Percentiles rank a stretch among this genome's conserved stretches.
phyloP scores from a whole-genome alignment of 2,113 vertebrate genomes.

The Balaenoptera acutorostrata region DNA sequence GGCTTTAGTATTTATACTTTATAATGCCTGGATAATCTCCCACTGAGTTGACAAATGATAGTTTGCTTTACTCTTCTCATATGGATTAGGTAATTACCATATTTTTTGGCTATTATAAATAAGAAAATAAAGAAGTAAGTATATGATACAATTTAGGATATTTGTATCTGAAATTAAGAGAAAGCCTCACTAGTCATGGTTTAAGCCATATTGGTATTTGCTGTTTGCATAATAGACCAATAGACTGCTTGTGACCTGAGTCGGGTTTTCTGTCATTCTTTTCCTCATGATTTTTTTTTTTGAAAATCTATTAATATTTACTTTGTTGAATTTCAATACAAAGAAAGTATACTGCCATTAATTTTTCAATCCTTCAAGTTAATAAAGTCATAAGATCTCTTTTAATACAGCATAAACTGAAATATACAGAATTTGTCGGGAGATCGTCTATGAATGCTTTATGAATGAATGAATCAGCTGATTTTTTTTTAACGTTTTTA shows the following conservation, averaged over 20 bases:
- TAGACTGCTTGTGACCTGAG: background rate
- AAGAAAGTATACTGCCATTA: background rate
- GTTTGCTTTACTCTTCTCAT: constrained; percentile 22
- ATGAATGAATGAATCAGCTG: background rate
- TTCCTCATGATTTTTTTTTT: background rate
- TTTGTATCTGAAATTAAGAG: constrained; percentile 7
- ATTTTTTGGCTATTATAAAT: background rate
- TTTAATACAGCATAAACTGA: background rate
- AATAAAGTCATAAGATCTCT: background rate
- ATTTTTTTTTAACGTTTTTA: background rate
- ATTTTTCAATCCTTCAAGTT: background rate
- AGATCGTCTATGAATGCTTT: background rate
- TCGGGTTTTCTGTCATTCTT: background rate
- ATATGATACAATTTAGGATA: background rate
- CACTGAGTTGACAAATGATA: background rate
- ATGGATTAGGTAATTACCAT: background rate
- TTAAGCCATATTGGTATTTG: background rate
- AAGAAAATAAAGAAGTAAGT: background rate
- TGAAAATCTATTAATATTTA: constrained; percentile 19
- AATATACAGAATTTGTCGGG: background rate
- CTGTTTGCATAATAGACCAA: background rate
- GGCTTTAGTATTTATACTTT: background rate
- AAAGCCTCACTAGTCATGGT: background rate
- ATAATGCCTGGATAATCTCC: background rate
- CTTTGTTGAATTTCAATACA: background rate